Base-by-base conservation (phyloP, 2,888 invertebrate genomes). In the Liopterus haemorrhoidalis region DNA sequence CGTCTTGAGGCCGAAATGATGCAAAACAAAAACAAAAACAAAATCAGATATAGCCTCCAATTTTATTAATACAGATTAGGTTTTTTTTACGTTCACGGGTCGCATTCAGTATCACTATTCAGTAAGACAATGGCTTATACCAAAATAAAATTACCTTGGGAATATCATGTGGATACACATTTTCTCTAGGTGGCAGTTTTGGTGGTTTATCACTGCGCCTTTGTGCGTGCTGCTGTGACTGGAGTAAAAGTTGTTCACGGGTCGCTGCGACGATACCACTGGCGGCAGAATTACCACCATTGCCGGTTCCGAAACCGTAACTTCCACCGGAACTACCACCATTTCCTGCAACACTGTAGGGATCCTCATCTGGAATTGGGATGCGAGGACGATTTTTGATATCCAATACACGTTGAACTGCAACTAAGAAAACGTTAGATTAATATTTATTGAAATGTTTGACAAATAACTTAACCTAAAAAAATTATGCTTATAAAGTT, bases 211-310 rank as follows among this genome's bases (percentile, higher is more conserved):
- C 76, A 38, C 65, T 63, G 40, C 70, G 58, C 41, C 67, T 55
- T 14, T 56, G 59, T 50, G 66, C 65, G 51, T 67, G 61, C 57
- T 70, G 70, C 71, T 73, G 68, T 67, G 79, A 68, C 49, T 79
- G 70, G 72, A 78, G 69, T 66, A 82, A 70, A 51, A 83, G 73
- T 64, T 83, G 84, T 64, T 84, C 84, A 56, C 84, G 74, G 35
- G 82, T 79, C 35, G 82, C 81, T 2, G 82, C 82, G 38, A 83
- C 82, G 43, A 79, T 79, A 35, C 66, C 71, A 49, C 66, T 69
- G 54, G 59, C 66, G 57, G 59, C 66, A 62, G 80, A 80, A 61
- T 81, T 80, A 54, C 80, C 71, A 32, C 79, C 75, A 55, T 73
- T 74, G 33, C 74, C 74, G 39, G 72, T 71, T 12, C 15, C 20